These are phyloP conservation scores for Hemichromis elongatus DNA, from an alignment of 2,113 vertebrate genomes.

Conservation along the genomic window DNA sequence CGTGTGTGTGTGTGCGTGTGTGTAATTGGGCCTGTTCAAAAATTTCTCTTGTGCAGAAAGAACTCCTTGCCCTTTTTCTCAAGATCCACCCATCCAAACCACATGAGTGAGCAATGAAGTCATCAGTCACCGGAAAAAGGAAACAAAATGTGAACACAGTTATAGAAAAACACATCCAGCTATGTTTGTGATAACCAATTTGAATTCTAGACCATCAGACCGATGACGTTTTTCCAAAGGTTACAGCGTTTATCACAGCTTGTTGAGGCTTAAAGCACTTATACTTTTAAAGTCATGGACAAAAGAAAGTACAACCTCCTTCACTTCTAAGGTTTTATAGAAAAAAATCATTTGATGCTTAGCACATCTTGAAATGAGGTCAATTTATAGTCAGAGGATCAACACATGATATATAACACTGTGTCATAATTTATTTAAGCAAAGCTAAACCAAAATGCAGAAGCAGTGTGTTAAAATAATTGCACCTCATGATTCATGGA, in stretches of 20 bases:
- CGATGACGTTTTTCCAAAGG: fast-evolving
- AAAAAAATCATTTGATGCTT: fast-evolving
- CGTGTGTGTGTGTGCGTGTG: background rate
- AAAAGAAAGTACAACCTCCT: background rate
- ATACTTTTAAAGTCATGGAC: background rate
- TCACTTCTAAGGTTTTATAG: background rate
- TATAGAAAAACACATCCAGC: background rate
- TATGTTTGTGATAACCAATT: background rate
- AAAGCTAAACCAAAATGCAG: background rate
- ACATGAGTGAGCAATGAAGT: background rate
- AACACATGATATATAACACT: background rate
- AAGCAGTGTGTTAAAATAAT: background rate
- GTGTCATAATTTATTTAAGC: background rate
- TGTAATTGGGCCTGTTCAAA: background rate
- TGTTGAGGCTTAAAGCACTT: background rate
- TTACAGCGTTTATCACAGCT: background rate
- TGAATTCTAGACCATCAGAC: background rate
- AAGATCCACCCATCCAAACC: background rate
- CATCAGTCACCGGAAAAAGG: background rate
- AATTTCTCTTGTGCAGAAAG: background rate
- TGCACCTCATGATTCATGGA: background rate
- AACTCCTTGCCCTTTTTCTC: background rate
- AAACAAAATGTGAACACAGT: background rate
- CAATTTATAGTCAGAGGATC: background rate
- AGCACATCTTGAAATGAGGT: background rate